phyloP scores from a whole-genome alignment of 2,888 invertebrate species.

The Podotricha telesiphe region DNA sequence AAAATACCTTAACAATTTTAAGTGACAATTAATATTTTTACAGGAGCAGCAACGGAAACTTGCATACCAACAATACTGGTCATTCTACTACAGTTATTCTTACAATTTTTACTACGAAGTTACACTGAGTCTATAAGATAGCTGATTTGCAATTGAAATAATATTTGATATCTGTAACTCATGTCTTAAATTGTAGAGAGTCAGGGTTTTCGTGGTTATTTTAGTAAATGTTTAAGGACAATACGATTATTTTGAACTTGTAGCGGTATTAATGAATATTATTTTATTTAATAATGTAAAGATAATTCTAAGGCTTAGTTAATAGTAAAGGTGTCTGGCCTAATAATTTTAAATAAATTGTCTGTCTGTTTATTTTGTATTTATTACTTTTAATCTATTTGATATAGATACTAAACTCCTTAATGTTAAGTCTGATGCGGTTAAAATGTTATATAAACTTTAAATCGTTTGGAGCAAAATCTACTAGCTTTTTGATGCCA shows the following conservation, averaged over 20 bases:
- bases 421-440: too few relatives aligned
- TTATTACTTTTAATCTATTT: not conserved
- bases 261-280: conserved; percentile 6
- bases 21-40: conserved; percentile 38
- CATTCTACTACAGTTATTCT: conserved; percentile 63
- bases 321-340: not conserved
- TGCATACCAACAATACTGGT: conserved; percentile 71
- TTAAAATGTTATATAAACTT: not conserved
- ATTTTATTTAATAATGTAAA: conserved; percentile 5
- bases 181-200: conserved; percentile 43
- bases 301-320: conserved; percentile 17
- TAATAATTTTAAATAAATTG: not conserved
- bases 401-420: not conserved
- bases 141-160: conserved; percentile 51
- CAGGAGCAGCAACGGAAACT: conserved; percentile 64
- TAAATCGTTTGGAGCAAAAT: not conserved
- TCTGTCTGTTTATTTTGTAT: not conserved
- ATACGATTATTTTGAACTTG: conserved; percentile 38
- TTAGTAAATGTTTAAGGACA: conserved; percentile 46
- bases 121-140: conserved; percentile 74
- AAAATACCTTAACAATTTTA: too few relatives aligned
- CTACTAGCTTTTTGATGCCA: not conserved
- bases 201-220: conserved; percentile 48
- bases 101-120: conserved; percentile 67
- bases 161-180: conserved; percentile 1